phyloP scores from a whole-genome alignment of 2,113 vertebrate genomes.

The rat (Rattus norvegicus) region DNA sequence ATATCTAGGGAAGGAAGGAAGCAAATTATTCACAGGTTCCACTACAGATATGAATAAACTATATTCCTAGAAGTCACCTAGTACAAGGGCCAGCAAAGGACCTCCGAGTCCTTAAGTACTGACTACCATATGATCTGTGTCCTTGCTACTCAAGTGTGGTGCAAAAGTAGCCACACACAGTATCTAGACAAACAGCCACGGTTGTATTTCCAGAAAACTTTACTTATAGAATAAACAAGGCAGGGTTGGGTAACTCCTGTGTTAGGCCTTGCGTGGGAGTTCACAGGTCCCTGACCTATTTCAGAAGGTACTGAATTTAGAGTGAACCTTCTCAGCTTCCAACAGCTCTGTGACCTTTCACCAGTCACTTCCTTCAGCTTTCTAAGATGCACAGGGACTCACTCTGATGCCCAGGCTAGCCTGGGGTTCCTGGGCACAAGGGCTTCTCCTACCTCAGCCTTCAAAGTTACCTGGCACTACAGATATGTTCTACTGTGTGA shows the following conservation, averaged over 20 bases:
- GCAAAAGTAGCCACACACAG: not conserved
- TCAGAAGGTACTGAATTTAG: not conserved
- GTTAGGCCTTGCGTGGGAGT: not conserved
- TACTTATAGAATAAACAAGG: not conserved
- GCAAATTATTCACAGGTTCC: conserved; percentile 9
- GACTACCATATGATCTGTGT: not conserved
- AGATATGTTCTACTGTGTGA: too few species aligned
- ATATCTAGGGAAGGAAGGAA: conserved; percentile 16
- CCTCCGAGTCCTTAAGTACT: not conserved
- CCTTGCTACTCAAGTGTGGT: not conserved
- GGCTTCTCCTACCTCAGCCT: not conserved
- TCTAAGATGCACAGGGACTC: not conserved
- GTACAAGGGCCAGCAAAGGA: not conserved
- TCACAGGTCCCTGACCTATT: not conserved
- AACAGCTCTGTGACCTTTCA: not conserved
- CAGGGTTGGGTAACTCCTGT: not conserved
- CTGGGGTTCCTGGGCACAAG: not conserved
- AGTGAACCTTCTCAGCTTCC: not conserved
- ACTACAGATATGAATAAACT: not conserved
- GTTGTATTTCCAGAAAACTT: not conserved
- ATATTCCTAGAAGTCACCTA: conserved; percentile 11
- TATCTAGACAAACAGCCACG: not conserved
- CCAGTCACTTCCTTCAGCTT: not conserved
- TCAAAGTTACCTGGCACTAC: not conserved
- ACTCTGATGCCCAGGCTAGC: not conserved